Evolutionary conservation across 2,888 invertebrate genomes (phyloP), one percentile per base, ranked within the genome.

Genomic region (Dexiosoma caninum): DNA sequence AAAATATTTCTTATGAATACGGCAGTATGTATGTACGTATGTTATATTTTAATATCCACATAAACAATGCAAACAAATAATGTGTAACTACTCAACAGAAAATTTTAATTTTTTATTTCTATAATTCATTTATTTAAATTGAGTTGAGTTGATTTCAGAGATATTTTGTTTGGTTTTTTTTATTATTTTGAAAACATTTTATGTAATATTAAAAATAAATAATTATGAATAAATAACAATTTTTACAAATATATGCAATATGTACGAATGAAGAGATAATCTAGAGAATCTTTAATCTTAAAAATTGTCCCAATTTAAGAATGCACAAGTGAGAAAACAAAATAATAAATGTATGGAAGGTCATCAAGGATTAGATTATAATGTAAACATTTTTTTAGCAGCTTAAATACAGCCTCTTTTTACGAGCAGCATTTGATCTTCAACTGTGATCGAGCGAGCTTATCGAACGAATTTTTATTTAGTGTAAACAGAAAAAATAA

Each of bases 161-260:
- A 74, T 64, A 69, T 57, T 66, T 60, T 74, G 42, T 37, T 78
- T 69, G 49, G 35, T 46, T 55, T 55, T 72, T 57, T 71, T 66
- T 60, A 66, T 72, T 51, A 49, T 19, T 60, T 53, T 59, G 62
- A 69, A 69, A 62, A 67, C 49, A 62, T 62, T 78, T 71, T 53
- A 40, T 37, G 40, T 59, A 79, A 59, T 70, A 64, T 69, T 79
- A 79, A 74, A 78, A 78, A 74, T 74, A 74, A 75, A 75, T 75
- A 80, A 80, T 80, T 75, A 80, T 71, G 69, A 80, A 80, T 80
- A 80, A 80, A 75, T 80, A 80, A 80, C 75, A 76, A 60, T 76
- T 76, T 69, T 51, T 76, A 76, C 75, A 67, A 44, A 35, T 59
- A 37, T 57, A 64, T 55, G 23, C 42, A 16, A 27, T 49, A 67